Evolutionary conservation across 2,888 invertebrate genomes (phyloP).

Genomic region (Tetropium fuscum): DNA sequence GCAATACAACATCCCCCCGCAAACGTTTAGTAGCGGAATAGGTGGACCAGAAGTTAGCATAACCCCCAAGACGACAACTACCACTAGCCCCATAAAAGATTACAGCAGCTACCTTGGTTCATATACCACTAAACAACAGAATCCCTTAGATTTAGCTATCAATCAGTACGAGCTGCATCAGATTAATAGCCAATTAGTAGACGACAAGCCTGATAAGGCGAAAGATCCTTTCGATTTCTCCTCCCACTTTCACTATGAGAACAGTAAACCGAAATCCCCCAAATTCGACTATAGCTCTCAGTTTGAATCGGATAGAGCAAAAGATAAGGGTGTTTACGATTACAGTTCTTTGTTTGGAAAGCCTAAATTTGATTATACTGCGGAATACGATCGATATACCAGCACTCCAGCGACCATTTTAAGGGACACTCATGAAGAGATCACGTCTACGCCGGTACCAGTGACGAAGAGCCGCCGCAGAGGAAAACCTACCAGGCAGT

Average conservation of each 20-base stretch:
- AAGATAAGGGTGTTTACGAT: constrained; percentile 29
- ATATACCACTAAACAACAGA: constrained; percentile 22
- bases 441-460: constrained; percentile 33
- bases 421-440: constrained; percentile 37
- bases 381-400: constrained; percentile 36
- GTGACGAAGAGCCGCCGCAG: constrained; percentile 40
- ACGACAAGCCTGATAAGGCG: constrained; percentile 31
- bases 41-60: background rate
- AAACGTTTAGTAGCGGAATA: background rate
- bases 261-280: background rate
- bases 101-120: background rate
- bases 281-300: constrained; percentile 9
- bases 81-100: background rate
- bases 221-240: constrained; percentile 16
- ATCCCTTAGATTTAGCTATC: constrained; percentile 49
- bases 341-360: constrained; percentile 21
- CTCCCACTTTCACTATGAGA: constrained; percentile 1
- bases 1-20: background rate
- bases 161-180: constrained; percentile 55
- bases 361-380: constrained; percentile 33
- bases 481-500: constrained; percentile 40
- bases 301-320: constrained; percentile 1
- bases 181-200: constrained; percentile 47
- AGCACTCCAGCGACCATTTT: constrained; percentile 43
- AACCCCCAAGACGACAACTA: constrained; percentile 11